Percentiles rank a stretch among this genome's conserved stretches.
Conservation (phyloP, 64 coral and sea anemone species). For the Catalaphyllia jardinei region DNA sequence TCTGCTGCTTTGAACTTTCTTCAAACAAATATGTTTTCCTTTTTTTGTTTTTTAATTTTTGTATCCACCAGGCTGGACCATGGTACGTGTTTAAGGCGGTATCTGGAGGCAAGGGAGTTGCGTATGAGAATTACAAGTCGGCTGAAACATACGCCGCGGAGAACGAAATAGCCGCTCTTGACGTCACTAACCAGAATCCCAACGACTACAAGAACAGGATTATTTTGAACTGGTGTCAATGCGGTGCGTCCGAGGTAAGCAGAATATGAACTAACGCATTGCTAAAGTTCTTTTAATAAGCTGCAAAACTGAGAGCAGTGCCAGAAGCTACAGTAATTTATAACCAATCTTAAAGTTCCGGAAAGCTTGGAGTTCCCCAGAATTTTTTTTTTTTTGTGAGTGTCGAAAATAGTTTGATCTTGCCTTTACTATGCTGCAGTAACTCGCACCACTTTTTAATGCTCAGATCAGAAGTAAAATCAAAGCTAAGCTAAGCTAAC, state of each 20-base stretch:
- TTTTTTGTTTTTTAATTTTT: neutral
- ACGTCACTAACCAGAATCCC: neutral
- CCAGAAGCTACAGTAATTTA: too few species aligned
- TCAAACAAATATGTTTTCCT: neutral
- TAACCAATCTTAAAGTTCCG: too few species aligned
- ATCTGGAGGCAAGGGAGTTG: neutral
- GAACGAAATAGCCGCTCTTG: neutral
- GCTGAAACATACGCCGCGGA: neutral
- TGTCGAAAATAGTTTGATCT: neutral
- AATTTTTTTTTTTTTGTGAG: too few species aligned
- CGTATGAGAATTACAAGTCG: neutral
- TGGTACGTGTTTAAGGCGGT: conserved; percentile 44
- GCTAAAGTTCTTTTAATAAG: too few species aligned
- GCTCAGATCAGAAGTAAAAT: too few species aligned
- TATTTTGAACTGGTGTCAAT: conserved; percentile 16
- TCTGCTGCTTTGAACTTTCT: neutral
- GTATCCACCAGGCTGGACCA: conserved; percentile 32
- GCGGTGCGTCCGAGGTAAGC: conserved; percentile 13
- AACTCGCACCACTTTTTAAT: too few species aligned
- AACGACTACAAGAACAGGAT: conserved; percentile 40
- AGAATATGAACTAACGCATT: neutral
- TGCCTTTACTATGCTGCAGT: too few species aligned
- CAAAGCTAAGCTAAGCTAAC: too few species aligned
- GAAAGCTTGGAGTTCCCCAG: too few species aligned
- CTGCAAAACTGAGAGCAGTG: too few species aligned